Conservation (phyloP, 2,888 invertebrate species). For the Hipparchia semele region DNA sequence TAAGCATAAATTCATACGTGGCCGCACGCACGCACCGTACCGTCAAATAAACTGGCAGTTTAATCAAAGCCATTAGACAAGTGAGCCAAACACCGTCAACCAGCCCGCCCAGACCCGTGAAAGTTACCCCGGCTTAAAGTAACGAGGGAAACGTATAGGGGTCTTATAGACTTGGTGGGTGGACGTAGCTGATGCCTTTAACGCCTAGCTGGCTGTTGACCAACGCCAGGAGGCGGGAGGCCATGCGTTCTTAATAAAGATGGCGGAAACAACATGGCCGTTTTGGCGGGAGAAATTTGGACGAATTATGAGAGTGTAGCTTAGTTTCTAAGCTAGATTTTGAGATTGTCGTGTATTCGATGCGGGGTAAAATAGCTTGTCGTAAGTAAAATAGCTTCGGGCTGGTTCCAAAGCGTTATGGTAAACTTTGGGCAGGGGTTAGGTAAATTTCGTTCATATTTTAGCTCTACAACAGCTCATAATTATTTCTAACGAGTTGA, state of each 20-base stretch:
- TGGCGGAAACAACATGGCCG: conserved; percentile 71
- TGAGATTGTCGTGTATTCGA: conserved; percentile 35
- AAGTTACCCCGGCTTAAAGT: conserved; percentile 48
- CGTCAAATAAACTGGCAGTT: conserved; percentile 83
- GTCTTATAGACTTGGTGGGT: conserved; percentile 64
- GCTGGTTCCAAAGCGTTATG: conserved; percentile 23
- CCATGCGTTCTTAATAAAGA: conserved; percentile 82
- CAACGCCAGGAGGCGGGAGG: conserved; percentile 77
- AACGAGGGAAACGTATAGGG: conserved; percentile 50
- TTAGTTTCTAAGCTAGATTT: conserved; percentile 44
- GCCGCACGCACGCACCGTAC: conserved; percentile 77
- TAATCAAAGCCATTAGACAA: conserved; percentile 83
- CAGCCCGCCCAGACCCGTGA: conserved; percentile 60
- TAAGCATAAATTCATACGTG: conserved; percentile 81
- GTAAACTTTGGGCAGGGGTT: conserved; percentile 12
- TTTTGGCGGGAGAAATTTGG: conserved; percentile 63
- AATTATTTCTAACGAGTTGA: background rate
- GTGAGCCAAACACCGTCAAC: conserved; percentile 77
- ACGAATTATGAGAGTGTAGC: conserved; percentile 51
- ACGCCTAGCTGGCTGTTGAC: conserved; percentile 81
- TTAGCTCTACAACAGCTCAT: background rate
- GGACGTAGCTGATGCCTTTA: conserved; percentile 79
- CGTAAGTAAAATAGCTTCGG: conserved; percentile 20
- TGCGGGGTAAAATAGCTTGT: conserved; percentile 22
- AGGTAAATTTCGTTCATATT: background rate